A percentile compares a stretch with the other conserved stretches of the same genome.
phyloP scores from a whole-genome alignment of 2,888 invertebrate genomes.

The Eurois occulta region DNA sequence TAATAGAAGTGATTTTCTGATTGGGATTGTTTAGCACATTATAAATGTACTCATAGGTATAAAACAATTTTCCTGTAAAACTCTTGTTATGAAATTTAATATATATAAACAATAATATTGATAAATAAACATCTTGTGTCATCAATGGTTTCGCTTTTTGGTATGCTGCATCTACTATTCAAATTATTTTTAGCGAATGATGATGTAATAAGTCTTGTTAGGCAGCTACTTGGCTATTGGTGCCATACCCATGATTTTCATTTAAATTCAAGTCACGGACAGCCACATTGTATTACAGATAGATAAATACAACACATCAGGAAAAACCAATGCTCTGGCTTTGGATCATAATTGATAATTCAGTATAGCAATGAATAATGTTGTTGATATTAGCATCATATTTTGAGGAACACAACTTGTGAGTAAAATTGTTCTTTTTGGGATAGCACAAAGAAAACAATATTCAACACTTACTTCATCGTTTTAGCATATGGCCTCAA shows the following conservation, averaged over 20 bases:
- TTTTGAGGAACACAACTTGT: neutral
- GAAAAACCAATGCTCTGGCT: constrained; percentile 23
- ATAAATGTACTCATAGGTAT: neutral
- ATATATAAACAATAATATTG: constrained; percentile 10
- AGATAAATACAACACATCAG: constrained; percentile 30
- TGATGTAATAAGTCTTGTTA: neutral
- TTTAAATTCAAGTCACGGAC: neutral
- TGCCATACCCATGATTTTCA: neutral
- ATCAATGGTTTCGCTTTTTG: neutral
- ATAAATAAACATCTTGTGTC: neutral
- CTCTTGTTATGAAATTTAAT: neutral
- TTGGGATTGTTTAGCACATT: neutral
- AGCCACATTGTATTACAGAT: constrained; percentile 19
- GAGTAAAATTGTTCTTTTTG: neutral
- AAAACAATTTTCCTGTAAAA: neutral
- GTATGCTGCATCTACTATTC: neutral
- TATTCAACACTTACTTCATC: constrained; percentile 90
- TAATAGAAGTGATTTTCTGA: neutral
- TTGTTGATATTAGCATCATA: neutral
- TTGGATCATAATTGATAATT: neutral
- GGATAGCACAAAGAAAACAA: neutral
- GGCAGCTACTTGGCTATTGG: neutral
- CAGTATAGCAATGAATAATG: constrained; percentile 1
- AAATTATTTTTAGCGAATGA: constrained; percentile 1
- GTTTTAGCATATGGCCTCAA: constrained; percentile 91